Evolutionary conservation across 2,888 invertebrate genomes (phyloP), one percentile per base, ranked within the genome.

Genomic region (Hirtodrosophila trivittata): DNA sequence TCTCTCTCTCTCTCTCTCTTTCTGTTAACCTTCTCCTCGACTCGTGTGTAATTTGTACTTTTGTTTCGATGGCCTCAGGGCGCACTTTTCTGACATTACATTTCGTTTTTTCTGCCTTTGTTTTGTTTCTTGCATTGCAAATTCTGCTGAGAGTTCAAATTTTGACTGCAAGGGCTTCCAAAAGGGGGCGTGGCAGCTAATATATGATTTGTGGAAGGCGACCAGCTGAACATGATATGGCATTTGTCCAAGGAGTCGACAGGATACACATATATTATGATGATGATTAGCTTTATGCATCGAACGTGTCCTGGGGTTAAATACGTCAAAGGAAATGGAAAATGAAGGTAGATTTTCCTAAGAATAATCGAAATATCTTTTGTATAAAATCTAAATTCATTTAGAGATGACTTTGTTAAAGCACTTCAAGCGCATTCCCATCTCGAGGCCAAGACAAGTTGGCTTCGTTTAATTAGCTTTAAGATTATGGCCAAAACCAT

Each of bases 21-120:
- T 13, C 13, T 12, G 33, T 30, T 30, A 38, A 6, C 18, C 43
- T 50, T 41, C 25, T 49, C 25, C 51, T 0, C 13, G 46, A 38
- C 46, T 73, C 37, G 37, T 55, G 33, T 56, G 46, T 57, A 69
- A 75, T 75, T 75, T 66, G 69, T 58, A 47, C 57, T 51, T 64
- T 71, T 52, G 60, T 58, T 47, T 49, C 50, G 37, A n/a, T 26
- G 28, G 38, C 51, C 64, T 9, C 9, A 21, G 60, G 46, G 47
- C 57, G 47, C 66, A 71, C 57, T 71, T 71, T 71, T 47, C 47
- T 26, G 39, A 9, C 63, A 75, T 51, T 66, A 47, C 46, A 30
- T 64, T 67, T 49, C 16, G 9, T 3, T 46, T 45, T 52, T 26
- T 3, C 35, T 35, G 9, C 26, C 37, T 16, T 6, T 18, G 43